Evolutionary conservation across 2,797 vertebrate genomes (phyloP).

Genomic region (Lagocephalus sceleratus): DNA sequence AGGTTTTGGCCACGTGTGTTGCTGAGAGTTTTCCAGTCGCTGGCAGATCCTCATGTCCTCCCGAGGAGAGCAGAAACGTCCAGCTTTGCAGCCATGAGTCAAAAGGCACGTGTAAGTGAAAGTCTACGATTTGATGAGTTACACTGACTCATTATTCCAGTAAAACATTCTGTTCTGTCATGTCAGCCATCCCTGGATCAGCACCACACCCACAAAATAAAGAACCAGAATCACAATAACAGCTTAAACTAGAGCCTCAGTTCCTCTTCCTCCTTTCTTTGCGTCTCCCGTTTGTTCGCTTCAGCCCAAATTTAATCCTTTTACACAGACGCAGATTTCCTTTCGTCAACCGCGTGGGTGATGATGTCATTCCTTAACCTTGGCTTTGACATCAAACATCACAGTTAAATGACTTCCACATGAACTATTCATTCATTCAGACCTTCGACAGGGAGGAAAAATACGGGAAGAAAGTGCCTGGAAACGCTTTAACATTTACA

Average conservation of each 20-base stretch:
- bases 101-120: slow-evolving; percentile 27
- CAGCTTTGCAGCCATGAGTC: slow-evolving; percentile 15
- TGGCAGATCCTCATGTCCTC: slow-evolving; percentile 35
- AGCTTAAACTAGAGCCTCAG: slow-evolving; percentile 29
- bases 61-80: slow-evolving; percentile 2
- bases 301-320: slow-evolving; percentile 11
- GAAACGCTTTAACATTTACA: slow-evolving; percentile 24
- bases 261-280: neutral
- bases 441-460: slow-evolving; percentile 13
- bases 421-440: slow-evolving; percentile 1
- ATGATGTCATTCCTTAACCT: slow-evolving; percentile 12
- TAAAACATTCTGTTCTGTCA: slow-evolving; percentile 21
- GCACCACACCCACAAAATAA: slow-evolving; percentile 34
- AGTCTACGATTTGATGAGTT: slow-evolving; percentile 35
- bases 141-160: slow-evolving; percentile 67
- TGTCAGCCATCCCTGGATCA: slow-evolving; percentile 23
- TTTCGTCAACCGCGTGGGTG: neutral
- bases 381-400: slow-evolving; percentile 18
- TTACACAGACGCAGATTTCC: neutral
- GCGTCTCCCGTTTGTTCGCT: neutral
- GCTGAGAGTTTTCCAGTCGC: slow-evolving; percentile 37
- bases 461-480: slow-evolving; percentile 3
- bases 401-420: slow-evolving; percentile 1
- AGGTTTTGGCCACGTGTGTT: slow-evolving; percentile 42
- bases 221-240: slow-evolving; percentile 24